Evolutionary conservation across 2,113 vertebrate species (phyloP).

Genomic region (Delphinapterus leucas): DNA sequence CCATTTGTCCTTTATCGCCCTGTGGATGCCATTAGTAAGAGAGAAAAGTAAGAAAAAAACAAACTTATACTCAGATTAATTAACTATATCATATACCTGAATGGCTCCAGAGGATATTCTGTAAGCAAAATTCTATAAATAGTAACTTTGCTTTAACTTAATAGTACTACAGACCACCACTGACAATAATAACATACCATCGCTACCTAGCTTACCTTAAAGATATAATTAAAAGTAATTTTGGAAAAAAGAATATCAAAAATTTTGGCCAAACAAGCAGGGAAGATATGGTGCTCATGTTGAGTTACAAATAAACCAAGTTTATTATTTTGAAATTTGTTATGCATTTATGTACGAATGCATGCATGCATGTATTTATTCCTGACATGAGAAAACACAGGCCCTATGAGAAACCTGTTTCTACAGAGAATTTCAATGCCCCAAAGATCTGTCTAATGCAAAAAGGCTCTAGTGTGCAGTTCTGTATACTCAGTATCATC

Average conservation of each 20-base stretch:
- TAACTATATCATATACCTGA: background rate
- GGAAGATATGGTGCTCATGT: background rate
- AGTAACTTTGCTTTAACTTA: constrained; percentile 35
- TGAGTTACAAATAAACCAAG: background rate
- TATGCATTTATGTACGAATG: background rate
- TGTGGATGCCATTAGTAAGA: constrained; percentile 72
- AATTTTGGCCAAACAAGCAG: background rate
- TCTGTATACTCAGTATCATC: background rate
- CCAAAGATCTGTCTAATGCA: background rate
- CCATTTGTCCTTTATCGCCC: constrained; percentile 92
- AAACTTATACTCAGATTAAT: constrained; percentile 24
- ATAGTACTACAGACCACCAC: background rate
- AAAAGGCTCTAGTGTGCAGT: background rate
- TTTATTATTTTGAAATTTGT: background rate
- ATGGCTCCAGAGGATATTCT: background rate
- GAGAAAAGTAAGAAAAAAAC: background rate
- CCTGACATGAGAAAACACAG: background rate
- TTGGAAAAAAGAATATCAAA: constrained; percentile 2
- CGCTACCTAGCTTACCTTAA: background rate
- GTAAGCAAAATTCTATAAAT: background rate
- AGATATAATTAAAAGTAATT: background rate
- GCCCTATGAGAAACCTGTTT: background rate
- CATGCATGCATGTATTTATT: background rate
- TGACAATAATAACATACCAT: background rate
- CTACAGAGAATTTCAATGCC: background rate